phyloP scores from a whole-genome alignment of 1,140 invertebrate genomes.

The Argopecten irradians region DNA sequence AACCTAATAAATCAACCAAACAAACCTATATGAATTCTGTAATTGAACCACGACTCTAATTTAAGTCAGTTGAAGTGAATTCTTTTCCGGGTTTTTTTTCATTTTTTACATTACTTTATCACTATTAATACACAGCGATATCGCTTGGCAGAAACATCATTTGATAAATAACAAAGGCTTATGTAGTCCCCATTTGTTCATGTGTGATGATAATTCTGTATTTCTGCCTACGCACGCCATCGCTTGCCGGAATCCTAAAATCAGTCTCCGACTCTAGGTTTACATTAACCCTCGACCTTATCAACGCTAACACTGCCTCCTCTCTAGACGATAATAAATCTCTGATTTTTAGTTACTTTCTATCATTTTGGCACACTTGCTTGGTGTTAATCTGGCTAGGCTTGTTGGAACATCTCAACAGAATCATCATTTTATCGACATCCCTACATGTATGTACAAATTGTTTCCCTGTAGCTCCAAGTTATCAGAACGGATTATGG shows the following conservation, averaged over 20 bases:
- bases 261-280: not conserved
- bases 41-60: too few species aligned
- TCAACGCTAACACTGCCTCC: not conserved
- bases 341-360: not conserved
- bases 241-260: not conserved
- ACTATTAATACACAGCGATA: too few species aligned
- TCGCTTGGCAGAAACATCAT: too few species aligned
- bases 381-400: not conserved
- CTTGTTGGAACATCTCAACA: not conserved
- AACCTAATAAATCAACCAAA: too few species aligned
- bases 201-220: not conserved
- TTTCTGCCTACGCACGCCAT: not conserved
- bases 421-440: slow-evolving; percentile 11
- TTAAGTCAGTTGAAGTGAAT: too few species aligned
- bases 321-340: slow-evolving; percentile 11
- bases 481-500: slow-evolving; percentile 16
- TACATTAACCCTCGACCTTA: slow-evolving; percentile 8
- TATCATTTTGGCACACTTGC: slow-evolving; percentile 21
- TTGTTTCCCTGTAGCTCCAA: not conserved
- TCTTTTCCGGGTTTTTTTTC: too few species aligned
- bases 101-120: too few species aligned
- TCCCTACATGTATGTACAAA: slow-evolving; percentile 6
- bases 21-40: too few species aligned
- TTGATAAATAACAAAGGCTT: too few species aligned
- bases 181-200: too few species aligned